Percentiles rank a stretch among this genome's conserved stretches.
These are phyloP conservation scores for Pluvianellus socialis DNA, from an alignment of 2,113 vertebrate species.

Conservation along the genomic window DNA sequence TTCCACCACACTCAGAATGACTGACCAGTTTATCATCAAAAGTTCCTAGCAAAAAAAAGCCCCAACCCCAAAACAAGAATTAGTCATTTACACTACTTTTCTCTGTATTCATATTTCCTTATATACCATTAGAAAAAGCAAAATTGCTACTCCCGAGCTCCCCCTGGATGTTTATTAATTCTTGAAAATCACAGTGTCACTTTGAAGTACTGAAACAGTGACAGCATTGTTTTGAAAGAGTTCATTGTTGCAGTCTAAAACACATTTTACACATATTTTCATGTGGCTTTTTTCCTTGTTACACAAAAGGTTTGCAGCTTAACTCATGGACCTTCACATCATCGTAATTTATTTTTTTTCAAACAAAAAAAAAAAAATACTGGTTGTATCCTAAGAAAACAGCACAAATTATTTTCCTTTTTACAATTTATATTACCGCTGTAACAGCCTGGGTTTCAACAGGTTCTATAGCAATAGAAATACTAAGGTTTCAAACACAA, in stretches of 20 bases:
- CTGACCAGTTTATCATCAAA: constrained; percentile 70
- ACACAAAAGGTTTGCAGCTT: background rate
- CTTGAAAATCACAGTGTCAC: constrained; percentile 46
- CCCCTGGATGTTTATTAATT: constrained; percentile 73
- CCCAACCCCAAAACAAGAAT: constrained; percentile 23
- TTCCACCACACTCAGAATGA: constrained; percentile 64
- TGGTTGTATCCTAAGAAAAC: background rate
- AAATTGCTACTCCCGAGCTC: constrained; percentile 77
- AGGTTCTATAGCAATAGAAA: background rate
- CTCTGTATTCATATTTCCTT: constrained; percentile 42
- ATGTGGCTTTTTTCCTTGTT: background rate
- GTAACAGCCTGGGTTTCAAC: constrained; percentile 2
- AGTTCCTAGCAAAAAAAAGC: constrained; percentile 60
- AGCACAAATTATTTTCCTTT: constrained; percentile 10
- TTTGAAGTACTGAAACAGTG: constrained; percentile 53
- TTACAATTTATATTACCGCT: background rate
- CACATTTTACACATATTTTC: background rate
- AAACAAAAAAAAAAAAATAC: background rate
- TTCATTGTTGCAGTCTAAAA: background rate
- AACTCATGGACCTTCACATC: background rate
- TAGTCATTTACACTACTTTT: constrained; percentile 47
- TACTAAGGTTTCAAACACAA: background rate
- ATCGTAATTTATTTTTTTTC: background rate
- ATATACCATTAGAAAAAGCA: constrained; percentile 44
- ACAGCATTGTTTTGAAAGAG: constrained; percentile 64